Evolutionary conservation across 2,888 invertebrate species (phyloP).

Genomic region (Lapara coniferarum): DNA sequence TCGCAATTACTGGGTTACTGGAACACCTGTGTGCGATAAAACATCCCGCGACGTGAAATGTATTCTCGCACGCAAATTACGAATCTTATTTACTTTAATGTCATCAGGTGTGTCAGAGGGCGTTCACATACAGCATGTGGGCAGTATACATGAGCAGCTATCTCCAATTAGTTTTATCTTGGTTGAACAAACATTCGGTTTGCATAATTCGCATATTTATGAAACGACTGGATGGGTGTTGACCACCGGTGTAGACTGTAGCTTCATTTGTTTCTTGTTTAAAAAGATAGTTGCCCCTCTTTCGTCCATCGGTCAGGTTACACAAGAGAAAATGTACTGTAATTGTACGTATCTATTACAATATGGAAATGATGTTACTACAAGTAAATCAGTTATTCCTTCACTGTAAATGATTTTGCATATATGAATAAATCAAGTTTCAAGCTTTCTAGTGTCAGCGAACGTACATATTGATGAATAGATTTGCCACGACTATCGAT

Average conservation of each 20-base stretch:
- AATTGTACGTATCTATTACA: too few relatives aligned
- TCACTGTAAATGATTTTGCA: neutral
- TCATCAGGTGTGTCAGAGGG: conserved; percentile 17
- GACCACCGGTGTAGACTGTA: too few relatives aligned
- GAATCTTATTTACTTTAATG: conserved; percentile 39
- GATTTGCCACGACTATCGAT: neutral
- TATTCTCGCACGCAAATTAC: conserved; percentile 46
- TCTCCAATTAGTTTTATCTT: neutral
- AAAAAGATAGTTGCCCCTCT: too few relatives aligned
- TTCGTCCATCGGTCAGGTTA: too few relatives aligned
- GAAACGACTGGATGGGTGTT: too few relatives aligned
- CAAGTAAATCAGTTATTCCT: neutral
- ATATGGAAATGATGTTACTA: too few relatives aligned
- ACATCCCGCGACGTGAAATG: conserved; percentile 43
- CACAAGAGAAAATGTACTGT: too few relatives aligned
- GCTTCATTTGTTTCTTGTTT: too few relatives aligned
- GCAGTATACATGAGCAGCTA: neutral
- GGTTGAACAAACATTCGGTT: neutral
- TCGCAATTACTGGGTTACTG: conserved; percentile 34
- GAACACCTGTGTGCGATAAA: conserved; percentile 41
- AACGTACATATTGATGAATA: neutral
- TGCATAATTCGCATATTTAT: neutral
- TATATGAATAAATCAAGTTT: neutral
- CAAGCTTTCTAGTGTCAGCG: neutral
- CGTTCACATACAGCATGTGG: neutral